These are phyloP conservation scores for Chamaetylas fuelleborni DNA, from an alignment of 2,113 vertebrate genomes.

Conservation along the genomic window DNA sequence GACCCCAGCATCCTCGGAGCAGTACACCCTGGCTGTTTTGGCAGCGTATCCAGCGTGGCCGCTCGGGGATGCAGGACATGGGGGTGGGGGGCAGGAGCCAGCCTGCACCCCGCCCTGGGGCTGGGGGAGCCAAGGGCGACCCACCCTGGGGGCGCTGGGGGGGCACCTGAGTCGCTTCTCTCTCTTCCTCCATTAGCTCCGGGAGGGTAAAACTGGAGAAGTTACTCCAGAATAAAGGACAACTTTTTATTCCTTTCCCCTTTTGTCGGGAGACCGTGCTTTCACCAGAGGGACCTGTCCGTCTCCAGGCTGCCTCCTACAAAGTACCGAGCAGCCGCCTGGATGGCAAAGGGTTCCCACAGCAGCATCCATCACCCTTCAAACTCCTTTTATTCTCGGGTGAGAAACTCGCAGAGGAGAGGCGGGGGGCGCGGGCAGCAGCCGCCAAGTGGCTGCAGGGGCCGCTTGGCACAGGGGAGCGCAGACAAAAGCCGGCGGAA, in stretches of 20 bases:
- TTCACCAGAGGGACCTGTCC: neutral
- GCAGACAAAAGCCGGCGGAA: constrained; percentile 49
- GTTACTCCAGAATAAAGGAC: neutral
- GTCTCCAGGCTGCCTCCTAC: neutral
- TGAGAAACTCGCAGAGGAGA: neutral
- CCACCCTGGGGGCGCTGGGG: accelerated
- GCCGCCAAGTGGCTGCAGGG: neutral
- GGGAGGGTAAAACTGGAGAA: neutral
- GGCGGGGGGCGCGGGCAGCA: neutral
- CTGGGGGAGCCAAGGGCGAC: neutral
- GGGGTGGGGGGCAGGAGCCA: neutral
- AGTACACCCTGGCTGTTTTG: neutral
- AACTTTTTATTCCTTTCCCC: neutral
- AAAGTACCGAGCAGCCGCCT: neutral
- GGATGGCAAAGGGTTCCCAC: neutral
- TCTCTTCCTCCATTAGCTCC: neutral
- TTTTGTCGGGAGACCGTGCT: neutral
- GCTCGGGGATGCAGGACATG: accelerated
- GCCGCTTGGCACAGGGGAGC: neutral
- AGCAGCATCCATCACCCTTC: neutral
- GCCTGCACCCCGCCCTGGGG: neutral
- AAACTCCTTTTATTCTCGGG: neutral
- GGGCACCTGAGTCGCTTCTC: neutral
- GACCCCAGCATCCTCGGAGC: neutral
- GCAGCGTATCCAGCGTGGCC: accelerated